phyloP scores from a whole-genome alignment of 2,797 vertebrate genomes.

The Mormyrus hasselquistii region DNA sequence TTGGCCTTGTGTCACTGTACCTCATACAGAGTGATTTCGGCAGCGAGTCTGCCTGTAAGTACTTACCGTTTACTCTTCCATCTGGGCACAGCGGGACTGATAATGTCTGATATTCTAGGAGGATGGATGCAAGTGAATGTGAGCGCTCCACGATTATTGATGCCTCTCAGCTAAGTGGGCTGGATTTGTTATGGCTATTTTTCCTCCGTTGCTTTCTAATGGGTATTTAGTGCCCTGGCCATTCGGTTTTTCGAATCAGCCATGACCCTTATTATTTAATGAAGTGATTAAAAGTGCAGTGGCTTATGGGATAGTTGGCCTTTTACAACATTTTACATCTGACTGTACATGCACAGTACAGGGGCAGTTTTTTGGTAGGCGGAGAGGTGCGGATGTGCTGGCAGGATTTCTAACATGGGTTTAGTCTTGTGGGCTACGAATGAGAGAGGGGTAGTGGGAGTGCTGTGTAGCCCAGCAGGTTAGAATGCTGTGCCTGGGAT shows the following conservation, averaged over 20 bases:
- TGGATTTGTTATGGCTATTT: conserved; percentile 54
- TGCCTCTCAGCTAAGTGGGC: conserved; percentile 55
- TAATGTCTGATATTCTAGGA: conserved; percentile 42
- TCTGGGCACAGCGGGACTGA: conserved; percentile 39
- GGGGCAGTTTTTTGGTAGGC: neutral
- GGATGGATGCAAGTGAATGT: conserved; percentile 51
- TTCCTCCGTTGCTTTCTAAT: conserved; percentile 50
- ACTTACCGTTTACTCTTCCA: conserved; percentile 20
- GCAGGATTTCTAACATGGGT: neutral
- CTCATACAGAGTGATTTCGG: neutral
- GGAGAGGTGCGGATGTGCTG: neutral
- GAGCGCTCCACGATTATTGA: conserved; percentile 48
- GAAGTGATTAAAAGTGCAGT: conserved; percentile 24
- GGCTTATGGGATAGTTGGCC: conserved; percentile 13
- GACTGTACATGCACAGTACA: neutral
- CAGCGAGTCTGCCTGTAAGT: neutral
- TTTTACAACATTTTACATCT: neutral
- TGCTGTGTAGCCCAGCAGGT: neutral
- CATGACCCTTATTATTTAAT: conserved; percentile 30
- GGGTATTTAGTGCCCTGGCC: conserved; percentile 42
- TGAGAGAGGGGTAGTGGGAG: neutral
- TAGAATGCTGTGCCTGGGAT: neutral
- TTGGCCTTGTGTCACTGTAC: neutral
- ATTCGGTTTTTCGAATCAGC: conserved; percentile 34
- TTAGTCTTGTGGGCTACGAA: neutral